These are phyloP conservation scores for Lordiphosa clarofinis DNA, from an alignment of 1,140 invertebrate genomes.

Conservation along the genomic window DNA sequence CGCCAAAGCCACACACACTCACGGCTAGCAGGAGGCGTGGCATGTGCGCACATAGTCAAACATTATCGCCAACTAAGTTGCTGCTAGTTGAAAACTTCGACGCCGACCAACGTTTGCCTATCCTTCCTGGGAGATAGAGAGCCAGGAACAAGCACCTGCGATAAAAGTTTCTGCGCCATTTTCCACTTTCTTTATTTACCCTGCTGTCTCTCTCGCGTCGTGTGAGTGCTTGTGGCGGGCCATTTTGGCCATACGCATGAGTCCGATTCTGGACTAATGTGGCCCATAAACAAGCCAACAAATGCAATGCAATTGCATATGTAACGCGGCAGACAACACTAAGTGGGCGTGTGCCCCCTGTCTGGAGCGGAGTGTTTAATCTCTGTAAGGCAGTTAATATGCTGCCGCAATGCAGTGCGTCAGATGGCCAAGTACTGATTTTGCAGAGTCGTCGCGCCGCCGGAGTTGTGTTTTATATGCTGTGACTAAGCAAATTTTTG, in stretches of 20 bases:
- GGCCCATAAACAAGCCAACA: slow-evolving; percentile 59
- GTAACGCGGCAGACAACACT: slow-evolving; percentile 12
- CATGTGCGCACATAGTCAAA: slow-evolving; percentile 69
- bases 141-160: slow-evolving; percentile 58
- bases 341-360: slow-evolving; percentile 14
- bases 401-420: slow-evolving; percentile 40
- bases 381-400: slow-evolving; percentile 42
- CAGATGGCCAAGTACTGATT: slow-evolving; percentile 15
- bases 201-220: slow-evolving; percentile 4
- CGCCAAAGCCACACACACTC: slow-evolving; percentile 32
- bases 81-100: slow-evolving; percentile 50
- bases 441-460: not conserved
- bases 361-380: slow-evolving; percentile 39
- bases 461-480: slow-evolving; percentile 11
- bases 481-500: slow-evolving; percentile 31
- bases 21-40: slow-evolving; percentile 23
- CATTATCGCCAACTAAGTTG: slow-evolving; percentile 69
- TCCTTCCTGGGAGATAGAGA: slow-evolving; percentile 21
- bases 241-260: slow-evolving; percentile 38
- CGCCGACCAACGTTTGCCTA: slow-evolving; percentile 46
- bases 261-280: slow-evolving; percentile 38
- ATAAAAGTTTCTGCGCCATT: slow-evolving; percentile 75
- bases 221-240: slow-evolving; percentile 17
- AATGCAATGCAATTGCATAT: slow-evolving; percentile 53
- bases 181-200: slow-evolving; percentile 54